Evolutionary conservation across 2,797 vertebrate genomes (phyloP), one percentile per base, ranked within the genome.

Genomic region (Gastrophryne carolinensis): DNA sequence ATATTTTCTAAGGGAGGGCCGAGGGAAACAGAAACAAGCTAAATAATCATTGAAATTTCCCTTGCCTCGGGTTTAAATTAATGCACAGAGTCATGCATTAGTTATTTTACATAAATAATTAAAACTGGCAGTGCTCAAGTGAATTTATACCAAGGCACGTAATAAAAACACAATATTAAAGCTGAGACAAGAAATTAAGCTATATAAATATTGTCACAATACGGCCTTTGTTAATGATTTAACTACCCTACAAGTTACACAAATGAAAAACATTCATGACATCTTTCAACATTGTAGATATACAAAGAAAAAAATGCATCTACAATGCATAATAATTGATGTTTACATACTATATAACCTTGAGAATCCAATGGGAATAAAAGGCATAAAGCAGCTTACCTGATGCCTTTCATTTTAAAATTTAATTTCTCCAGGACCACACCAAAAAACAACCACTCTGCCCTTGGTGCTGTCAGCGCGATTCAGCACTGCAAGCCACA

Each of bases 71-170:
- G 63, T 50, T 24, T 34, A 17, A 66, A 66, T 35, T 66, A 66
- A 66, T 66, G 63, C 39, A 32, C 63, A 52, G 29, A 66, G 63
- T 30, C 44, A 50, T 66, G 63, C 44, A 35, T 66, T 44, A 44
- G 41, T 44, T 44, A 44, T 44, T 44, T 66, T 66, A 66, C 63
- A 66, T 66, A 66, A 50, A 52, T 66, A 66, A 66, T 66, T 34
- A 50, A 47, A 44, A 52, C 52, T 50, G 49, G 29, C 63, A 66
- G 63, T 66, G 44, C 41, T 44, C 15, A 44, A 44, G n/a, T 35
- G 29, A 66, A 50, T 66, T 50, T 30, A 52, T 52, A 47, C 44
- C 34, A 9, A 34, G 47, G 19, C 44, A 66, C 21, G 21, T 34
- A 50, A 10, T 12, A 47, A 44, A 66, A 66, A 65, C 27, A 5